These are phyloP conservation scores for Prenolepis imparis DNA, from an alignment of 2,888 invertebrate genomes.

Conservation along the genomic window DNA sequence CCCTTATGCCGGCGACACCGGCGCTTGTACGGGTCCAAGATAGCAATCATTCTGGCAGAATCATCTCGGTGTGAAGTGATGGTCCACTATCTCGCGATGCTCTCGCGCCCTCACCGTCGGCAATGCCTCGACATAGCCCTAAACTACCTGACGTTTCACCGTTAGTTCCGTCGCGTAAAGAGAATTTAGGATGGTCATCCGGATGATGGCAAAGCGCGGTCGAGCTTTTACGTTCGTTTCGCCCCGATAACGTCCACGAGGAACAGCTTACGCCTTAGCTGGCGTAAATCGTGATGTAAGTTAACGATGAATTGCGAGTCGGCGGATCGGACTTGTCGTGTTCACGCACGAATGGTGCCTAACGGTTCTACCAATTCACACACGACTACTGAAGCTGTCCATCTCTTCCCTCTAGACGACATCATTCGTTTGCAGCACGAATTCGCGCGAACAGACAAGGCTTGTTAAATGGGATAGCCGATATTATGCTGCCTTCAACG, in stretches of 20 bases:
- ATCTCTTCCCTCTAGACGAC: conserved; percentile 20
- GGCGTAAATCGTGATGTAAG: conserved; percentile 57
- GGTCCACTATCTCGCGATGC: conserved; percentile 60
- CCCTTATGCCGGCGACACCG: conserved; percentile 21
- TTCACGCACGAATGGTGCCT: conserved; percentile 37
- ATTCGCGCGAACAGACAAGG: conserved; percentile 7
- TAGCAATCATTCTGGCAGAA: conserved; percentile 47
- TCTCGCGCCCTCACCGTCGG: conserved; percentile 47
- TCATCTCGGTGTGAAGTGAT: conserved; percentile 51
- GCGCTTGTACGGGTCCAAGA: conserved; percentile 38
- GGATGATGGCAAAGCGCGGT: neutral
- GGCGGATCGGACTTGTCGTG: conserved; percentile 11
- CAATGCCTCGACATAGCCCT: conserved; percentile 62
- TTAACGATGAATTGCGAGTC: conserved; percentile 53
- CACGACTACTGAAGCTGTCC: conserved; percentile 39
- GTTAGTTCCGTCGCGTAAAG: conserved; percentile 60
- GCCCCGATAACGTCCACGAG: conserved; percentile 33
- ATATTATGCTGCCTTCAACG: conserved; percentile 13
- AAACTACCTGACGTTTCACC: conserved; percentile 56
- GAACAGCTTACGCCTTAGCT: conserved; percentile 28
- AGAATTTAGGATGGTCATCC: conserved; percentile 46
- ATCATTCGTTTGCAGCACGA: conserved; percentile 21
- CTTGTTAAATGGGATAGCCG: conserved; percentile 32
- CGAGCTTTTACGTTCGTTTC: conserved; percentile 28
- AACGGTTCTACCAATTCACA: conserved; percentile 49